A percentile compares a stretch with the other conserved stretches of the same genome.
Evolutionary conservation across 2,797 vertebrate species (phyloP).

Genomic region (Myiothlypis chrysogaster): DNA sequence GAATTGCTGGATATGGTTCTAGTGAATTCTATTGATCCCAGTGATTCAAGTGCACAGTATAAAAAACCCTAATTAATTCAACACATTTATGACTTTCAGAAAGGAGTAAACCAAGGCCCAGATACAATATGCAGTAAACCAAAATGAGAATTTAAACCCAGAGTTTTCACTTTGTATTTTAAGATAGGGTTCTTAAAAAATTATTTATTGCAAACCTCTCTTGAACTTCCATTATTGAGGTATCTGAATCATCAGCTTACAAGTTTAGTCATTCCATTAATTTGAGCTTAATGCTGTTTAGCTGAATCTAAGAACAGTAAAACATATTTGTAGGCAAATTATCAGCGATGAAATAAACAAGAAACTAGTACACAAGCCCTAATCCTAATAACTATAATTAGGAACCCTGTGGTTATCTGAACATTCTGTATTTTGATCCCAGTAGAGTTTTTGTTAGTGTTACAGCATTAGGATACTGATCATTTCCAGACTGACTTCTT

Average conservation of each 20-base stretch:
- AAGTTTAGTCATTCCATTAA: conserved; percentile 31
- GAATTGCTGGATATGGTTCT: neutral
- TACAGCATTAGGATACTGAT: neutral
- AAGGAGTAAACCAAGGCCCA: neutral
- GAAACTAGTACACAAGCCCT: neutral
- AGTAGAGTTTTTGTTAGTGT: neutral
- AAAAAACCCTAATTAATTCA: neutral
- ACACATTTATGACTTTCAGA: neutral
- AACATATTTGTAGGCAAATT: conserved; percentile 14
- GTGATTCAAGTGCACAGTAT: neutral
- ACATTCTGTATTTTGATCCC: conserved; percentile 29
- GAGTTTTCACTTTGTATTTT: neutral
- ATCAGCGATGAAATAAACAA: conserved; percentile 7
- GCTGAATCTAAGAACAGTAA: neutral
- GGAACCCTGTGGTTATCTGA: neutral
- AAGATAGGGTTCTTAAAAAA: neutral
- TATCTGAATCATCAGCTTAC: conserved; percentile 8
- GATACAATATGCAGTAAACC: neutral
- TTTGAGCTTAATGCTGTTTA: neutral
- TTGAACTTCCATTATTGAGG: neutral
- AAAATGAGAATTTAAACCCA: neutral
- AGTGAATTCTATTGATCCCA: neutral
- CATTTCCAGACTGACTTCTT: neutral
- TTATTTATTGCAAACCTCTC: neutral
- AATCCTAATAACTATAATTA: conserved; percentile 43